phyloP scores from a whole-genome alignment of 2,888 invertebrate species.

The Thelaira solivaga region DNA sequence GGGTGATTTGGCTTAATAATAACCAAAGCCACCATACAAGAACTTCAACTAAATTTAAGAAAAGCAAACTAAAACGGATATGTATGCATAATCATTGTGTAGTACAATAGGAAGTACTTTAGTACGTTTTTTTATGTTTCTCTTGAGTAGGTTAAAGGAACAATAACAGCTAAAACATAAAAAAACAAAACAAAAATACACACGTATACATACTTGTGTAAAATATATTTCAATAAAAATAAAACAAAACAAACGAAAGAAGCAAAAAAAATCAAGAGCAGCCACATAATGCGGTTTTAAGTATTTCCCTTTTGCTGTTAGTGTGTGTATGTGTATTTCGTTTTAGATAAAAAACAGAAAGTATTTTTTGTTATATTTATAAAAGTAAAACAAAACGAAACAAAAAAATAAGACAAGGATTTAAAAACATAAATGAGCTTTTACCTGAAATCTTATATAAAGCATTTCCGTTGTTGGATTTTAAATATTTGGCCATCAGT shows the following conservation, averaged over 20 bases:
- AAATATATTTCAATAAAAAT: no score
- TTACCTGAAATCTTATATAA: conserved; percentile 15
- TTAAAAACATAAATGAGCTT: conserved; percentile 19
- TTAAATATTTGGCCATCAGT: background rate
- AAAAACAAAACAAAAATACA: background rate
- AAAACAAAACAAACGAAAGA: background rate
- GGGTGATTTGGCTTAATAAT: background rate
- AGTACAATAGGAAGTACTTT: conserved; percentile 51
- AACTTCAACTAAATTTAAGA: conserved; percentile 21
- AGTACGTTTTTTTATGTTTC: conserved; percentile 9
- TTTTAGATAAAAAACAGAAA: background rate
- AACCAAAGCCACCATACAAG: background rate
- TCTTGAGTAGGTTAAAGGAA: conserved; percentile 35
- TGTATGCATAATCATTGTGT: conserved; percentile 55
- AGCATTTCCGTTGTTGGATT: conserved; percentile 4
- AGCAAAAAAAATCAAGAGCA: conserved; percentile 27
- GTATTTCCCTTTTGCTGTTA: conserved; percentile 24
- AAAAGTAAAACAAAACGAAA: background rate
- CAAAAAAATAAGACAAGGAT: background rate
- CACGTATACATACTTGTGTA: background rate
- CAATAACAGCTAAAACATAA: background rate
- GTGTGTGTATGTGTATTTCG: background rate
- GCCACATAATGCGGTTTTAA: conserved; percentile 37
- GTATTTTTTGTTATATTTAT: background rate
- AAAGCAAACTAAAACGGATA: conserved; percentile 51